phyloP scores from a whole-genome alignment of 2,113 vertebrate genomes.

The Syrmaticus mikado region DNA sequence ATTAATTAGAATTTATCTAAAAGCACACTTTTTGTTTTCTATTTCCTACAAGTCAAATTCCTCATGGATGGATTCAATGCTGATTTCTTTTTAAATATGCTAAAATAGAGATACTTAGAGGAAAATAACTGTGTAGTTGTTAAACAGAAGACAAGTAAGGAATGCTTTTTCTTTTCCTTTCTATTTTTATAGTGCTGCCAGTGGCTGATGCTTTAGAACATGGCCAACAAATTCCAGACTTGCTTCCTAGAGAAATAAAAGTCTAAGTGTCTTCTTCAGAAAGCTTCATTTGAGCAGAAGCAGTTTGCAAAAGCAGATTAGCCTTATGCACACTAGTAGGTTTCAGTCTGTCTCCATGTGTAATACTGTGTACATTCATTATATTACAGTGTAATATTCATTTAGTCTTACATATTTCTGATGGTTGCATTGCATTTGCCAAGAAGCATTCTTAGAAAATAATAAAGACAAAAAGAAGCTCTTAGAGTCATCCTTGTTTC shows the following conservation, averaged over 20 bases:
- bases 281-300: background rate
- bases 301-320: background rate
- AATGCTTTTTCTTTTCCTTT: background rate
- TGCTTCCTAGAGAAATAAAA: background rate
- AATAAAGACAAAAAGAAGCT: background rate
- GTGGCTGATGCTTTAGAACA: background rate
- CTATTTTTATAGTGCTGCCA: background rate
- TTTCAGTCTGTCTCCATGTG: background rate
- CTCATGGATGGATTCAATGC: conserved; percentile 50
- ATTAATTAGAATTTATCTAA: conserved; percentile 70
- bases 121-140: background rate
- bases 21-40: conserved; percentile 47
- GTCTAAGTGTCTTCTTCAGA: background rate
- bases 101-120: background rate
- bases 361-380: too few relatives aligned
- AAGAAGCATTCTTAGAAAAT: background rate
- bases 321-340: background rate
- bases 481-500: background rate
- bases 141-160: background rate
- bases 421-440: background rate
- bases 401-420: background rate
- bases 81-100: conserved; percentile 46
- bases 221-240: background rate
- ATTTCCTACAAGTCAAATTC: conserved; percentile 59
- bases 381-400: background rate